phyloP scores from a whole-genome alignment of 1,140 invertebrate genomes.

The Zophobas morio region DNA sequence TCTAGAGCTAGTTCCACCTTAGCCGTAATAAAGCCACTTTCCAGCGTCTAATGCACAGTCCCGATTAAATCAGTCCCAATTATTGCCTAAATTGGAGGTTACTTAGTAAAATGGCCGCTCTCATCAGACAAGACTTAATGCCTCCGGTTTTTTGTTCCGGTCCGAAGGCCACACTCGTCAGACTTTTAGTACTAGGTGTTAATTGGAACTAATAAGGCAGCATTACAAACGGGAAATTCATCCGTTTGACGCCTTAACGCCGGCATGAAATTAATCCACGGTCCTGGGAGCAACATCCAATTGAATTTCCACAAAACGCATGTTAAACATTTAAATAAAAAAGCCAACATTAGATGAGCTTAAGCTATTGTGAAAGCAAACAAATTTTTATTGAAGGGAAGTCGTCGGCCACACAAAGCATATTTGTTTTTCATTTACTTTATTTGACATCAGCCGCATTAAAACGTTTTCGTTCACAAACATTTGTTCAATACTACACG shows the following conservation, averaged over 20 bases:
- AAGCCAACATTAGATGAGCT: slow-evolving; percentile 29
- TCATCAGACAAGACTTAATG: background rate
- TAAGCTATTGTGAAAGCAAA: slow-evolving; percentile 46
- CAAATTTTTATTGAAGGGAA: slow-evolving; percentile 46
- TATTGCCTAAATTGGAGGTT: slow-evolving; percentile 16
- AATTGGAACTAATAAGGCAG: slow-evolving; percentile 33
- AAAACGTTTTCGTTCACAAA: slow-evolving; percentile 54
- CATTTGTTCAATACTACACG: slow-evolving; percentile 55
- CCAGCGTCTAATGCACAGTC: background rate
- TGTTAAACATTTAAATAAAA: slow-evolving; percentile 30
- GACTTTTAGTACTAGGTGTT: slow-evolving; percentile 36
- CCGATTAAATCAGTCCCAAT: slow-evolving; percentile 5
- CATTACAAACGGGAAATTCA: slow-evolving; percentile 36
- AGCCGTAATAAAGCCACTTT: slow-evolving; percentile 7
- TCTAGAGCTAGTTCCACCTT: background rate
- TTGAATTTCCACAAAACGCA: slow-evolving; percentile 38
- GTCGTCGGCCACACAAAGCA: slow-evolving; percentile 45
- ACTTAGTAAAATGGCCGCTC: slow-evolving; percentile 9
- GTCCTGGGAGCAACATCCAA: background rate
- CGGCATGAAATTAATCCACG: slow-evolving; percentile 32
- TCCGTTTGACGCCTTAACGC: slow-evolving; percentile 27
- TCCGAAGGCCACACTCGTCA: slow-evolving; percentile 7
- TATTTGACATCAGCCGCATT: slow-evolving; percentile 56
- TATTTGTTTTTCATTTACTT: slow-evolving; percentile 59
- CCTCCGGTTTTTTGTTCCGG: slow-evolving; percentile 15